Conservation (phyloP, 2,797 vertebrate genomes). For the Trichosurus vulpecula region DNA sequence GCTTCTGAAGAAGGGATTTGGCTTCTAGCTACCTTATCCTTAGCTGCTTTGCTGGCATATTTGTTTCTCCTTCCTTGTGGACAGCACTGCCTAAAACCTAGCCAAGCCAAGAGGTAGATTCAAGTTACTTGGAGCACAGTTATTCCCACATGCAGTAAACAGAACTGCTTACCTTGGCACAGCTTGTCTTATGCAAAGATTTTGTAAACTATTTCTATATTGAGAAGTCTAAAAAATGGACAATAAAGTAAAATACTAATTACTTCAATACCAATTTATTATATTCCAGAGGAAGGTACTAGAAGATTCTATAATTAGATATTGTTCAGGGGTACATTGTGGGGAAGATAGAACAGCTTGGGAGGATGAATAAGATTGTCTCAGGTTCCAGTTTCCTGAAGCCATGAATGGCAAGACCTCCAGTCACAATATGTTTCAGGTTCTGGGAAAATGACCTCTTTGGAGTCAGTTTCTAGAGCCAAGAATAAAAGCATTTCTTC, state of each 20-base stretch:
- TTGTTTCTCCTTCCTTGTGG: neutral
- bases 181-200: neutral
- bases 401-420: constrained; percentile 4
- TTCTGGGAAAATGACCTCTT: constrained; percentile 6
- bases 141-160: neutral
- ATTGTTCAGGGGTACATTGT: neutral
- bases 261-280: constrained; percentile 32
- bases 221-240: neutral
- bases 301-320: neutral
- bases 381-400: constrained; percentile 40
- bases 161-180: neutral
- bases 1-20: constrained; percentile 24
- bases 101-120: neutral
- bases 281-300: neutral
- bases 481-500: neutral
- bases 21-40: constrained; percentile 14
- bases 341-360: neutral
- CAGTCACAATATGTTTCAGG: neutral
- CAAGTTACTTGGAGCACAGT: neutral
- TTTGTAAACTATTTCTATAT: neutral
- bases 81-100: neutral
- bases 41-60: neutral
- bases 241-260: constrained; percentile 9
- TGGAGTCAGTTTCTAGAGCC: constrained; percentile 15
- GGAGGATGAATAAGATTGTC: neutral